These are phyloP conservation scores for Ennomos quercinarius DNA, from an alignment of 2,888 invertebrate genomes.

Conservation along the genomic window DNA sequence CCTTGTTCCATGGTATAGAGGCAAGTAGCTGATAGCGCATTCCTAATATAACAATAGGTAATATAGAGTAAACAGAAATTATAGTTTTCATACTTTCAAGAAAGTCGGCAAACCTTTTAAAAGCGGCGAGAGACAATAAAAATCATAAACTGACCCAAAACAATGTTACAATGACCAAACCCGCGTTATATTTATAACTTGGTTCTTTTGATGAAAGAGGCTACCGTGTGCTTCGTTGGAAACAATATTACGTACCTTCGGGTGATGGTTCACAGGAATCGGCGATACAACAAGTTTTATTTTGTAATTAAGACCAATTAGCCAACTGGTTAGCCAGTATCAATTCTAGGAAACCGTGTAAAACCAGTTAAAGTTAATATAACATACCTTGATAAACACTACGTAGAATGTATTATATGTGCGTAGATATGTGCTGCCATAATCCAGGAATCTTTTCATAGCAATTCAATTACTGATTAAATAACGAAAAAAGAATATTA, in stretches of 20 bases:
- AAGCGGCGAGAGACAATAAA: constrained; percentile 67
- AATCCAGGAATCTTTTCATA: too few species aligned
- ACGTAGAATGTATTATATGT: too few species aligned
- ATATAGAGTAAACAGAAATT: constrained; percentile 32
- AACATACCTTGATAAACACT: too few species aligned
- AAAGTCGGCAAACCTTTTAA: constrained; percentile 60
- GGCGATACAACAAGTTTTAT: constrained; percentile 45
- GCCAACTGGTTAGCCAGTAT: constrained; percentile 10
- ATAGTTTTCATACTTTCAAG: constrained; percentile 51
- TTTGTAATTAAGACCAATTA: constrained; percentile 20
- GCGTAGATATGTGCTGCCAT: too few species aligned
- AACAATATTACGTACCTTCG: constrained; percentile 29
- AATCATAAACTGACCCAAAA: constrained; percentile 69
- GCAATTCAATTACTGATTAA: too few species aligned
- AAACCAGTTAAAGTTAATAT: too few species aligned
- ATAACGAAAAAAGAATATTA: too few species aligned
- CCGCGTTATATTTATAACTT: constrained; percentile 36
- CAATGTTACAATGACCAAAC: constrained; percentile 51
- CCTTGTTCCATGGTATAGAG: too few species aligned
- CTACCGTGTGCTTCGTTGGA: constrained; percentile 61
- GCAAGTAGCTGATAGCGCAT: constrained; percentile 29
- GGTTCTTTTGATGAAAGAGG: constrained; percentile 57
- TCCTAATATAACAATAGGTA: constrained; percentile 33
- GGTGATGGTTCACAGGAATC: constrained; percentile 23
- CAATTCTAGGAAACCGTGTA: constrained; percentile 12